These are phyloP conservation scores for Trematocara variabile DNA, from an alignment of 2,113 vertebrate genomes.

Conservation along the genomic window DNA sequence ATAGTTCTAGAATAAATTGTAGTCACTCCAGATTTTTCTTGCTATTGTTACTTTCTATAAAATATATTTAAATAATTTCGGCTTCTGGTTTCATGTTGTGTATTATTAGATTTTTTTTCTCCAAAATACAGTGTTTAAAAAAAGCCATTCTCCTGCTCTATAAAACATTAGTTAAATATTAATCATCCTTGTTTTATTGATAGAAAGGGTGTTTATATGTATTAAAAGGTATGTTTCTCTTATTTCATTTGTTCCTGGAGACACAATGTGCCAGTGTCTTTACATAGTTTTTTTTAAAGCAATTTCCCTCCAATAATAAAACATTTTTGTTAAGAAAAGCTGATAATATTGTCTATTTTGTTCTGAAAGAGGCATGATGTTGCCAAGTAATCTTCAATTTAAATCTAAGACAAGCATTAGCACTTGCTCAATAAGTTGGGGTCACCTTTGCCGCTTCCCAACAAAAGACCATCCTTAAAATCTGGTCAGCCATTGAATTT, in stretches of 20 bases:
- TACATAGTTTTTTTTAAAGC: neutral
- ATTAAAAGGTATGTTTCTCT: neutral
- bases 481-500: slow-evolving; percentile 62
- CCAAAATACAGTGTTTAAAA: neutral
- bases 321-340: slow-evolving; percentile 34
- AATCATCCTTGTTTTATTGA: neutral
- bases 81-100: neutral
- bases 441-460: slow-evolving; percentile 74
- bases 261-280: neutral
- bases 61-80: neutral
- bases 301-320: neutral
- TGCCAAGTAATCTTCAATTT: slow-evolving; percentile 50
- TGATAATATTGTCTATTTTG: slow-evolving; percentile 40
- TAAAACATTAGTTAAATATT: neutral
- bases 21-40: neutral
- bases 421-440: slow-evolving; percentile 51
- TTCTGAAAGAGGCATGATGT: slow-evolving; percentile 54
- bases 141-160: neutral
- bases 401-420: slow-evolving; percentile 62
- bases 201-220: neutral
- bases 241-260: neutral
- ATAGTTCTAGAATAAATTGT: neutral
- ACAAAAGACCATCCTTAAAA: slow-evolving; percentile 70
- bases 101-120: neutral
- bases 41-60: neutral